A percentile compares a stretch with the other conserved stretches of the same genome.
Evolutionary conservation across 2,888 invertebrate species (phyloP).

Genomic region (Frankliniella fusca): DNA sequence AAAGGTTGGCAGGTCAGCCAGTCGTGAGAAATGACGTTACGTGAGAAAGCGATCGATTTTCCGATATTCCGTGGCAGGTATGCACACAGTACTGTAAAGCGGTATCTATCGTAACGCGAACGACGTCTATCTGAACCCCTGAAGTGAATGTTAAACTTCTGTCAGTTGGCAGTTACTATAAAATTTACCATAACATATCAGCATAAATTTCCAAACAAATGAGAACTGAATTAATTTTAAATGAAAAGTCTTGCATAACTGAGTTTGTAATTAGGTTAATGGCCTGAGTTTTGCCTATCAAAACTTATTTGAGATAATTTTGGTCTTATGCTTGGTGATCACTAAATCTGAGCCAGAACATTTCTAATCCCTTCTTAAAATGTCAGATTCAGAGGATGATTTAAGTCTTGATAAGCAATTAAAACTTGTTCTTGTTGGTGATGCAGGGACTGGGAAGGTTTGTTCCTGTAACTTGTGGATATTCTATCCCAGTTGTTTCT

Average conservation of each 20-base stretch:
- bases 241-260: neutral
- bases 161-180: no score
- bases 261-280: neutral
- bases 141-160: no score
- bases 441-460: conserved; percentile 75
- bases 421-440: conserved; percentile 76
- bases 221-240: neutral
- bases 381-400: conserved; percentile 68
- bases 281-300: neutral
- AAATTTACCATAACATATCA: no score
- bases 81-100: no score
- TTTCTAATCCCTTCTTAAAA: conserved; percentile 42
- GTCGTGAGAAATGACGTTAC: no score
- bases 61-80: no score
- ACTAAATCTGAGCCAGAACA: neutral
- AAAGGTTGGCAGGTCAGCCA: no score
- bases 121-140: no score
- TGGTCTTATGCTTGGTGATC: neutral
- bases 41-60: no score
- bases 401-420: conserved; percentile 55
- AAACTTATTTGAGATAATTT: neutral
- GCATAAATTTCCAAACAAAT: neutral
- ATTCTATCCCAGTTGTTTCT: conserved; percentile 37
- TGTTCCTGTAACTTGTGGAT: neutral
- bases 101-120: no score